A percentile compares a stretch with the other conserved stretches of the same genome.
Evolutionary conservation across 2,113 vertebrate species (phyloP).

Genomic region (Trematocara unimaculatum): DNA sequence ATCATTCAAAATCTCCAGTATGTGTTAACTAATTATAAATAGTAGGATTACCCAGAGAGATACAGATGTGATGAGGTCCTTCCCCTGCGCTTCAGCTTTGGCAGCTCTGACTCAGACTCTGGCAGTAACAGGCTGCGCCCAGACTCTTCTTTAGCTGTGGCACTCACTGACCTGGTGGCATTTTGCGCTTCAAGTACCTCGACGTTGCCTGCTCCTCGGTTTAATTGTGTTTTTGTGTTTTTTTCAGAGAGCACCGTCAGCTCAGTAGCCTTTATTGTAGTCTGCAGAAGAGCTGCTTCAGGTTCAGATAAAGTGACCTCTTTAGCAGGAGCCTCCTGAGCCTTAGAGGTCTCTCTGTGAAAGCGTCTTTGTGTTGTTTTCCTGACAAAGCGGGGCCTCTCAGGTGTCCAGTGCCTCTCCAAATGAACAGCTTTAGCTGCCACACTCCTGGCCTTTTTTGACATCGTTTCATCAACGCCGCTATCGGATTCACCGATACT

Average conservation of each 20-base stretch:
- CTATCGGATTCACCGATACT: background rate
- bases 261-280: background rate
- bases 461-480: background rate
- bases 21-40: background rate
- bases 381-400: background rate
- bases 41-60: slow-evolving; percentile 42
- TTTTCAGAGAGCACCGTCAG: background rate
- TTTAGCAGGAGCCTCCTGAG: background rate
- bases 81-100: background rate
- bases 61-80: slow-evolving; percentile 8
- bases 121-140: background rate
- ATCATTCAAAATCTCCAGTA: background rate
- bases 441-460: background rate
- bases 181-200: slow-evolving; percentile 25
- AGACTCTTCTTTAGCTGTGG: background rate
- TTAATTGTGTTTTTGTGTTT: slow-evolving; percentile 25
- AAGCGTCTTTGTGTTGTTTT: slow-evolving; percentile 20
- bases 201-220: background rate
- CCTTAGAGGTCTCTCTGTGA: background rate
- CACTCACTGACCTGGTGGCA: slow-evolving; percentile 24
- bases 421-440: background rate
- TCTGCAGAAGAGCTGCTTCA: background rate
- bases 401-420: background rate
- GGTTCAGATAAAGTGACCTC: slow-evolving; percentile 24
- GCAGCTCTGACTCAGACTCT: background rate